Percentiles rank a stretch among this genome's conserved stretches.
Conservation (phyloP, 2,888 invertebrate genomes). For the Epinotia demarniana region DNA sequence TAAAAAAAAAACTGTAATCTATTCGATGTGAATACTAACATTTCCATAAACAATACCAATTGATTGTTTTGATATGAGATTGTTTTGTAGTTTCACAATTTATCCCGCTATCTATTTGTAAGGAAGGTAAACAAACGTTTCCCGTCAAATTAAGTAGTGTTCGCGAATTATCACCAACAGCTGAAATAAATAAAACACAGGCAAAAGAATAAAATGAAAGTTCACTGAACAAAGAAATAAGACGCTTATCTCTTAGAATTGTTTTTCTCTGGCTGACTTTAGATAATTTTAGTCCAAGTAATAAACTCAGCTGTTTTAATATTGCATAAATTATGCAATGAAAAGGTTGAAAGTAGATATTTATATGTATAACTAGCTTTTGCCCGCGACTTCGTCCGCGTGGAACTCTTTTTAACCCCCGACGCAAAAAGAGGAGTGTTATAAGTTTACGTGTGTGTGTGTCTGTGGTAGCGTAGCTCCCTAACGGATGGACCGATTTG, state of each 20-base stretch:
- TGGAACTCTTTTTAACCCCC: too few relatives aligned
- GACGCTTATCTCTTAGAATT: slow-evolving; percentile 7
- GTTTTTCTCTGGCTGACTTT: background rate
- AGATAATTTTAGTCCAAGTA: slow-evolving; percentile 1
- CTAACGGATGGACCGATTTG: too few relatives aligned
- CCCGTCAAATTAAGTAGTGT: too few relatives aligned
- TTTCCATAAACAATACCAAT: background rate
- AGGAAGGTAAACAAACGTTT: background rate
- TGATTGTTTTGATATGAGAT: background rate
- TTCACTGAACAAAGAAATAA: background rate
- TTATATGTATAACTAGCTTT: too few relatives aligned
- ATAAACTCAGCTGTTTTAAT: slow-evolving; percentile 3
- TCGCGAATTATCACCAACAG: background rate
- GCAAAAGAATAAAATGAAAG: slow-evolving; percentile 8
- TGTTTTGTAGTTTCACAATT: background rate
- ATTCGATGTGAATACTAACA: too few relatives aligned
- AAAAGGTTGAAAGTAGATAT: background rate
- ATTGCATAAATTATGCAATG: background rate
- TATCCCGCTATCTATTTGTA: background rate
- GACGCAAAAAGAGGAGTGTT: too few relatives aligned
- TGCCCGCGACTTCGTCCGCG: too few relatives aligned
- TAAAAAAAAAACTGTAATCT: too few relatives aligned
- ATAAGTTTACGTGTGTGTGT: too few relatives aligned
- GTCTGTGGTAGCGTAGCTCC: too few relatives aligned
- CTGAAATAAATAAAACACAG: background rate